phyloP scores from a whole-genome alignment of 2,797 vertebrate genomes.

The Bryconaethiops microstoma region DNA sequence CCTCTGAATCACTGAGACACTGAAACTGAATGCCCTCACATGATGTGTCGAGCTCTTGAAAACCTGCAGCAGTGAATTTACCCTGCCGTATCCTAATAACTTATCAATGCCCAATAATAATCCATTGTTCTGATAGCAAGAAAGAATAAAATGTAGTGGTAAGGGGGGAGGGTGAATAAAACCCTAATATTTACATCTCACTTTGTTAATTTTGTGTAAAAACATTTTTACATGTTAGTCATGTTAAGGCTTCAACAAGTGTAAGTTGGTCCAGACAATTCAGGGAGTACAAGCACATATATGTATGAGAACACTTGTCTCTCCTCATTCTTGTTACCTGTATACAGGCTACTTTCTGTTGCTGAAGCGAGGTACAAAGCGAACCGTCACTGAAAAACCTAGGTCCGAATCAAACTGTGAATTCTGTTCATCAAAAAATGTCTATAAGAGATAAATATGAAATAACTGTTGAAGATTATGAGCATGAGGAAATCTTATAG shows the following conservation, averaged over 20 bases:
- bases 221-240: conserved; percentile 14
- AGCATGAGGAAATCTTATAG: conserved; percentile 50
- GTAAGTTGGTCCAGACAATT: conserved; percentile 12
- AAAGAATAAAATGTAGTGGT: too few relatives aligned
- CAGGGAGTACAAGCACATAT: neutral
- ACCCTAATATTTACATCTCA: neutral
- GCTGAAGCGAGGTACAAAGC: conserved; percentile 46
- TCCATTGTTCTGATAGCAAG: too few relatives aligned
- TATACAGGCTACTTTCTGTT: conserved; percentile 49
- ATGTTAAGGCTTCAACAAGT: conserved; percentile 37
- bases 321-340: conserved; percentile 48
- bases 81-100: too few relatives aligned
- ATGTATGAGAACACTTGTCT: neutral
- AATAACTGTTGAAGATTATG: conserved; percentile 28
- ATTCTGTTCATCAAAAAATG: conserved; percentile 54
- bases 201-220: neutral
- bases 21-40: too few relatives aligned
- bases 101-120: too few relatives aligned
- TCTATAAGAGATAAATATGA: conserved; percentile 54
- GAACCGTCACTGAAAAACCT: conserved; percentile 56
- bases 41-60: too few relatives aligned
- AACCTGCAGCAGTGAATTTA: too few relatives aligned
- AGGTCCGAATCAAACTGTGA: conserved; percentile 51
- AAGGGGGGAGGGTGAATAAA: too few relatives aligned
- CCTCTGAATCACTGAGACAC: too few relatives aligned